Percentiles rank a stretch among this genome's conserved stretches.
phyloP scores from a whole-genome alignment of 1,140 invertebrate species.

The Radopholus similis region DNA sequence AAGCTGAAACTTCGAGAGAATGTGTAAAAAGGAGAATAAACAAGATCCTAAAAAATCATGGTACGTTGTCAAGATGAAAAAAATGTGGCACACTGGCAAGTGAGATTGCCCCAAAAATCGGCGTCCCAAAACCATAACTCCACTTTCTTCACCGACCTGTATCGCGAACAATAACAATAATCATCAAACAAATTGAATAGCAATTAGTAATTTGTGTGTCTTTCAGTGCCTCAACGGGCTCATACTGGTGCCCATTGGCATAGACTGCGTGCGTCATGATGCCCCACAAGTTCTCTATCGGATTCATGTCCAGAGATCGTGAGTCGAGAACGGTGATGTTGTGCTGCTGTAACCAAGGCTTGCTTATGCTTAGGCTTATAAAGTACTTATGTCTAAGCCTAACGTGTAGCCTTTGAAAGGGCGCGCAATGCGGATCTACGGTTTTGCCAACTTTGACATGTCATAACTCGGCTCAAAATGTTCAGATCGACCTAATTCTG shows the following conservation, averaged over 20 bases:
- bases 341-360: slow-evolving; percentile 22
- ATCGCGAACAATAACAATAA: not conserved
- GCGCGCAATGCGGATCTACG: too few species aligned
- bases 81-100: not conserved
- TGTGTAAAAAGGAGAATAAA: not conserved
- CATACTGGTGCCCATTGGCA: slow-evolving; percentile 18
- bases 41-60: not conserved
- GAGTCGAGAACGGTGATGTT: slow-evolving; percentile 31
- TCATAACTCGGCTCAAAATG: too few species aligned
- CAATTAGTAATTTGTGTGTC: not conserved
- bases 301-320: slow-evolving; percentile 41
- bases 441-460: too few species aligned
- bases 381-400: too few species aligned
- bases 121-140: not conserved
- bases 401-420: too few species aligned
- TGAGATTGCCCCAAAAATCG: not conserved
- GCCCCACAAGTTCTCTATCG: slow-evolving; percentile 46
- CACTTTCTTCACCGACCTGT: not conserved
- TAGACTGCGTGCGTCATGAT: slow-evolving; percentile 29
- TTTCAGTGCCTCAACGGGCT: slow-evolving; percentile 13
- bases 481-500: too few species aligned
- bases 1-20: not conserved
- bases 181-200: not conserved
- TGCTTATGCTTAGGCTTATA: too few species aligned
- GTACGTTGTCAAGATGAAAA: not conserved